A percentile compares a stretch with the other conserved stretches of the same genome.
These are phyloP conservation scores for Channallabes apus DNA, from an alignment of 2,797 vertebrate species.

Conservation along the genomic window DNA sequence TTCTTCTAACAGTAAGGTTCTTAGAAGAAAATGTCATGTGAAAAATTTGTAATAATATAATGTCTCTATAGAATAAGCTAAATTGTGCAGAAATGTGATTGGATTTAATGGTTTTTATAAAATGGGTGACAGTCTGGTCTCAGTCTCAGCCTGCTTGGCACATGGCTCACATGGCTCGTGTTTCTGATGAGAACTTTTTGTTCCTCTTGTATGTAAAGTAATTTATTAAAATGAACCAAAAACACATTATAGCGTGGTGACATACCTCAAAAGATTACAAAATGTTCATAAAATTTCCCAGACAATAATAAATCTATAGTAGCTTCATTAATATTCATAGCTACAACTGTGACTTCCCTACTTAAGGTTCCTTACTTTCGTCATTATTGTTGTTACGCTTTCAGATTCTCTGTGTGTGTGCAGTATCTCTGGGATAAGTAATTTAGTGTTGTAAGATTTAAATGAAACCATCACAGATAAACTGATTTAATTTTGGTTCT, in stretches of 20 bases:
- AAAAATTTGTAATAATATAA: slow-evolving; percentile 18
- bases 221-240: not conserved
- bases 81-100: slow-evolving; percentile 10
- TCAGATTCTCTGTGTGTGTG: no score
- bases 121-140: not conserved
- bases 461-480: not conserved
- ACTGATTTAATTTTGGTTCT: not conserved
- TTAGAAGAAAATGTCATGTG: slow-evolving; percentile 1
- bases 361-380: no score
- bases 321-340: not conserved
- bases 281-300: slow-evolving; percentile 21
- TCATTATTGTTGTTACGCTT: no score
- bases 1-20: slow-evolving; percentile 29
- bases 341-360: not conserved
- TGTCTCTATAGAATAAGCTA: slow-evolving; percentile 29
- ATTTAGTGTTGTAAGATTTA: not conserved
- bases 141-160: not conserved
- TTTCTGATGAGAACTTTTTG: not conserved
- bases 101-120: not conserved
- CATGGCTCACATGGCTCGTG: not conserved
- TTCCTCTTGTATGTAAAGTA: not conserved
- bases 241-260: not conserved
- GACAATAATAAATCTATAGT: not conserved
- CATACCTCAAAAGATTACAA: not conserved
- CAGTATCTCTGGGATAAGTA: not conserved